phyloP scores from a whole-genome alignment of 2,113 vertebrate species.

The Orcinus orca region DNA sequence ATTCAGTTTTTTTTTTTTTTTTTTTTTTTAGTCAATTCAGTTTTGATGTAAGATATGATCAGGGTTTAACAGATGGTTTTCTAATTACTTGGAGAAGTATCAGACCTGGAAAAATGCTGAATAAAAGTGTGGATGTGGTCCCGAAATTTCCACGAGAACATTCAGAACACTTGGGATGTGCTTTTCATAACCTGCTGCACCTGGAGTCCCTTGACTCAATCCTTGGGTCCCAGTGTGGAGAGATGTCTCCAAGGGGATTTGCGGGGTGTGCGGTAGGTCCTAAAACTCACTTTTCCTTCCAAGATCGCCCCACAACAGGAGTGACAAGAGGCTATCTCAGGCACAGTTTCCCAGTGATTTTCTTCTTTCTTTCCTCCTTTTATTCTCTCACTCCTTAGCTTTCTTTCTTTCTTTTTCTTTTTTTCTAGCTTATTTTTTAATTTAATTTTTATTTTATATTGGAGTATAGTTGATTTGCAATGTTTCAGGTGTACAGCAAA shows the following conservation, averaged over 20 bases:
- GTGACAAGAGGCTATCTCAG: neutral
- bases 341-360: neutral
- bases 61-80: neutral
- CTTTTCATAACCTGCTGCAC: neutral
- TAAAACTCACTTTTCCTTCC: neutral
- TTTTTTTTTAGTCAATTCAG: neutral
- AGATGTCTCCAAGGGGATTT: neutral
- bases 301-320: neutral
- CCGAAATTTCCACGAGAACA: neutral
- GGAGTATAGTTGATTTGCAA: neutral
- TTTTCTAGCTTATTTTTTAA: neutral
- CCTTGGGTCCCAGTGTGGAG: neutral
- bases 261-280: neutral
- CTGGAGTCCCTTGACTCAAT: neutral
- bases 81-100: neutral
- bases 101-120: neutral
- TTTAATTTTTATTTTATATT: neutral
- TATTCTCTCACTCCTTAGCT: neutral
- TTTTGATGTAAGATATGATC: neutral
- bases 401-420: neutral
- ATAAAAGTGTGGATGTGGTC: neutral
- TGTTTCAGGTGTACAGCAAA: neutral
- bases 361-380: neutral
- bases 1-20: neutral
- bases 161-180: neutral